Evolutionary conservation across 2,797 vertebrate species (phyloP), one percentile per base, ranked within the genome.

Genomic region (Gymnocypris eckloni): DNA sequence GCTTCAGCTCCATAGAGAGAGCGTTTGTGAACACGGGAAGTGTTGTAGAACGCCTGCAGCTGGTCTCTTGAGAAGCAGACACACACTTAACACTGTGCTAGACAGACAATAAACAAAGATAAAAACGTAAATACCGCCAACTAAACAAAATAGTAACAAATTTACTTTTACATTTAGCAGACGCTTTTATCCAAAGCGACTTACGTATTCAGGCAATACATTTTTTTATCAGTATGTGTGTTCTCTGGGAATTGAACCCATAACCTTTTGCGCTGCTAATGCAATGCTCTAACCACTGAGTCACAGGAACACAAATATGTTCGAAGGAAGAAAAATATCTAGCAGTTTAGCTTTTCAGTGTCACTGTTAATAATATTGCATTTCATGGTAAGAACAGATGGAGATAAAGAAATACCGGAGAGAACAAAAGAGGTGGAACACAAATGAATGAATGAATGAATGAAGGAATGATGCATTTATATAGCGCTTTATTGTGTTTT

Each of bases 91-190:
- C 45, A 16, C 81, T 43, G 50, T 61, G 64, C 52, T 72, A 71
- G 76, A 87, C 67, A 10, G 67, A 67, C 86, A 87, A 73, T 83
- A 83, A 84, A 87, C 81, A 83, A 61, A 84, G 72, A 78, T 71
- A 33, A 73, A 77, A 54, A 43, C 33, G 4, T 66, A 86, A 67
- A 82, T 37, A 54, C 9, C 2, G 13, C 25, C 59, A 81, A 18
- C 45, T 61, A 54, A 73, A 59, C 66, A 61, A 45, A 43, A 71
- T 61, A 2, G 52, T 45, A 4, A 61, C 39, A 45, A 33, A 33
- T 33, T 33, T 3, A 33, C 33, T 33, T 33, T 33, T 33, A 33
- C 33, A 33, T 33, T 33, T 33, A 33, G 33, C 33, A 33, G 33
- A 33, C 33, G 33, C 33, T 33, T 33, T 33, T 33, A 33, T 33